Conservation (phyloP, 2,797 vertebrate genomes). For the Rhinichthys osculus region DNA sequence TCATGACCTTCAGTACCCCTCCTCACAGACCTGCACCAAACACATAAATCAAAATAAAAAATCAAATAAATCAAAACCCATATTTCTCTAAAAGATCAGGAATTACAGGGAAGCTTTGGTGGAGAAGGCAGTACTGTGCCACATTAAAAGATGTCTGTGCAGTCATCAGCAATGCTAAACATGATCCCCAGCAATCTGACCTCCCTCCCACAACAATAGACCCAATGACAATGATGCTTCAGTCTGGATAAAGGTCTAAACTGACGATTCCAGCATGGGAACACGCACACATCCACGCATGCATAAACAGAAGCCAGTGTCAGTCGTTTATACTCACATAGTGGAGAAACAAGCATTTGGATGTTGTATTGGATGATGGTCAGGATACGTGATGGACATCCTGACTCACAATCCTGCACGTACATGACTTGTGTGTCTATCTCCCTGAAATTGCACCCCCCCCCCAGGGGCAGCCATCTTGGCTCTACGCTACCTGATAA, state of each 20-base stretch:
- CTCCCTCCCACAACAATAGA: slow-evolving; percentile 12
- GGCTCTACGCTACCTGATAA: slow-evolving; percentile 36
- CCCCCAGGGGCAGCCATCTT: slow-evolving; percentile 58
- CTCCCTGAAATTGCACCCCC: slow-evolving; percentile 49
- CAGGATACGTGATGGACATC: slow-evolving; percentile 26
- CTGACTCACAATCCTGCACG: slow-evolving; percentile 29
- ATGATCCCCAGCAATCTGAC: slow-evolving; percentile 27
- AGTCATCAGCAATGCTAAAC: slow-evolving; percentile 27
- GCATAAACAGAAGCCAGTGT: background rate
- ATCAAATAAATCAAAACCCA: slow-evolving; percentile 36
- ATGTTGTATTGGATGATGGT: background rate
- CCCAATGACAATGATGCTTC: slow-evolving; percentile 19
- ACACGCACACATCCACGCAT: background rate
- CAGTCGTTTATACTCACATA: slow-evolving; percentile 27
- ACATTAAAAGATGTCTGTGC: slow-evolving; percentile 20
- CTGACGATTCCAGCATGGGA: background rate
- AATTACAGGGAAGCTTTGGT: background rate
- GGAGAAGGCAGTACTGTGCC: slow-evolving; percentile 15
- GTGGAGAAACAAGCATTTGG: slow-evolving; percentile 26
- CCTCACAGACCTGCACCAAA: background rate
- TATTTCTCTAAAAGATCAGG: background rate
- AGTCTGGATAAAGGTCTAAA: slow-evolving; percentile 30
- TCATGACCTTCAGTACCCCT: slow-evolving; percentile 45
- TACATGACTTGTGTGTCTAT: slow-evolving; percentile 48
- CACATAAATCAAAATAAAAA: slow-evolving; percentile 37